Conservation (phyloP, 2,113 vertebrate species). For the Setophaga kirtlandii region DNA sequence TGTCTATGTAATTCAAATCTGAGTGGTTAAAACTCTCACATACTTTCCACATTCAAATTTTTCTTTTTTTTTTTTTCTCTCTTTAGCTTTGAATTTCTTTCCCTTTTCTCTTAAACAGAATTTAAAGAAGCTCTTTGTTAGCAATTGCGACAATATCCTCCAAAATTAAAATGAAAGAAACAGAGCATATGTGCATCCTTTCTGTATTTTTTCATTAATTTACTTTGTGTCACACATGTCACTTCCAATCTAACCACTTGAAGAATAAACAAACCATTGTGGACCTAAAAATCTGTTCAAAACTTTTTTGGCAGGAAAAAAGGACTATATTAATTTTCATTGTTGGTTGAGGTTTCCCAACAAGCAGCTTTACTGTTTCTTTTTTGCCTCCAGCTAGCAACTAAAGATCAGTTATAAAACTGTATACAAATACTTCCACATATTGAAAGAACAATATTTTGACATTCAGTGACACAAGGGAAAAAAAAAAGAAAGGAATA, state of each 20-base stretch:
- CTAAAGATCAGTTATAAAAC: constrained; percentile 76
- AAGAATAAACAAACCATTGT: constrained; percentile 69
- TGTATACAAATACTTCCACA: constrained; percentile 73
- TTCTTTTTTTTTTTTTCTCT: neutral
- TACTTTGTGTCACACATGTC: constrained; percentile 28
- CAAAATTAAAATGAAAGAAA: constrained; percentile 36
- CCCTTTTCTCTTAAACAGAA: neutral
- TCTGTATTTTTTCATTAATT: constrained; percentile 54
- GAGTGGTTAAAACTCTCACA: constrained; percentile 55
- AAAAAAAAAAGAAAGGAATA: neutral
- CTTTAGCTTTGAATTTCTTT: constrained; percentile 6
- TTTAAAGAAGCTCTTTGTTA: constrained; percentile 15
- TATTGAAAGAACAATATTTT: constrained; percentile 81
- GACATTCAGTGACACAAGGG: constrained; percentile 71
- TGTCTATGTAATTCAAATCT: constrained; percentile 73
- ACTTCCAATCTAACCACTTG: constrained; percentile 56
- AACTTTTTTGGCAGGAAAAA: constrained; percentile 58
- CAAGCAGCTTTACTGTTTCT: constrained; percentile 69
- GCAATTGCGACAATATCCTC: constrained; percentile 36
- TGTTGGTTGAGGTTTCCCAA: constrained; percentile 73
- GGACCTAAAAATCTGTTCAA: constrained; percentile 44
- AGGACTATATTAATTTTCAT: constrained; percentile 68
- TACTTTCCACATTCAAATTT: neutral
- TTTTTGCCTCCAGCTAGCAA: constrained; percentile 76
- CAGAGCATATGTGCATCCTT: constrained; percentile 14